Percentiles rank a stretch among this genome's conserved stretches.
Conservation (phyloP, 2,888 invertebrate genomes). For the Arrhopalites spinosus region DNA sequence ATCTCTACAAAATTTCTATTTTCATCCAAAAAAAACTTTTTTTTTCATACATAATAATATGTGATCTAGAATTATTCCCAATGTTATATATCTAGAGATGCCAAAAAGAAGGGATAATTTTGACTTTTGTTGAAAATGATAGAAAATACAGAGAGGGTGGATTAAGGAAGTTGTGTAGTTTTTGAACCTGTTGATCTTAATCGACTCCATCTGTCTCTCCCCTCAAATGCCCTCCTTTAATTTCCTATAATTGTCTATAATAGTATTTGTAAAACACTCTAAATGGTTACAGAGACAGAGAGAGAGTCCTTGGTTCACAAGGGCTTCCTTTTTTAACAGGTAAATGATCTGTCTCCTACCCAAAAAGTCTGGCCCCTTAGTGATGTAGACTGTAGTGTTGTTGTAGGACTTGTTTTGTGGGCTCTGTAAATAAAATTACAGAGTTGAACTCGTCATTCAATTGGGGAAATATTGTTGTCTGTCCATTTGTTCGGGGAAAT, state of each 20-base stretch:
- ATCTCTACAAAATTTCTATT: no score
- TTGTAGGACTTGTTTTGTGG: no score
- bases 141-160: neutral
- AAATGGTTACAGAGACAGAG: no score
- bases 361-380: no score
- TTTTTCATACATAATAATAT: no score
- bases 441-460: neutral
- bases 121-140: neutral
- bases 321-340: no score
- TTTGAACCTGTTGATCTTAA: slow-evolving; percentile 12
- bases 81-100: no score
- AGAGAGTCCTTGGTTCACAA: no score
- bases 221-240: neutral
- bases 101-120: neutral
- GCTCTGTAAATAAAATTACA: slow-evolving; percentile 9
- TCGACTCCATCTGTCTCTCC: slow-evolving; percentile 4
- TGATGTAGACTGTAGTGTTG: no score
- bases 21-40: no score
- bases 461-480: neutral
- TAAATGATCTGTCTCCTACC: no score
- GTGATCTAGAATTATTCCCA: no score
- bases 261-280: neutral
- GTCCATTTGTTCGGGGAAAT: neutral
- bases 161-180: neutral
- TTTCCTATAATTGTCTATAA: neutral